A percentile compares a stretch with the other conserved stretches of the same genome.
Evolutionary conservation across 2,888 invertebrate species (phyloP).

Genomic region (Thereva nobilitata): DNA sequence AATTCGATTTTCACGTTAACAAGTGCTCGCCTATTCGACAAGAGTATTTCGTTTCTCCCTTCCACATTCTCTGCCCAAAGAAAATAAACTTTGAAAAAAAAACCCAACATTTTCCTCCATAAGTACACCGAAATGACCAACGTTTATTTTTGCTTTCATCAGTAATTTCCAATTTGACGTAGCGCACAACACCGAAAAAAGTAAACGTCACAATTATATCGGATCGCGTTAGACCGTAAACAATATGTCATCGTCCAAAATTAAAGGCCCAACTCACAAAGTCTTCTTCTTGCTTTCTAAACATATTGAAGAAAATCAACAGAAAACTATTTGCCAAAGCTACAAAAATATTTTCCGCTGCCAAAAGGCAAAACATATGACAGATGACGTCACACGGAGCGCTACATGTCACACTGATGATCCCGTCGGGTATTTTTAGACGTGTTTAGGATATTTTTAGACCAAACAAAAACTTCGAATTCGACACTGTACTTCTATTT

Average conservation of each 20-base stretch:
- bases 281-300: slow-evolving; percentile 1
- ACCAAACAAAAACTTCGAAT: slow-evolving; percentile 8
- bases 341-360: not conserved
- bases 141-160: no score
- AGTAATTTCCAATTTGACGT: not conserved
- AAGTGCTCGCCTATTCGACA: no score
- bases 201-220: no score
- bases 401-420: slow-evolving; percentile 12
- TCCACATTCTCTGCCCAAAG: no score
- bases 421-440: slow-evolving; percentile 6
- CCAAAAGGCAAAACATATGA: slow-evolving; percentile 18
- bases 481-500: slow-evolving; percentile 29
- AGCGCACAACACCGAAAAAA: no score
- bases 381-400: slow-evolving; percentile 17
- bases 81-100: no score
- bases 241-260: slow-evolving; percentile 26
- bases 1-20: no score
- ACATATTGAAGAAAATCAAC: slow-evolving; percentile 5
- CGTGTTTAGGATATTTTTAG: slow-evolving; percentile 3
- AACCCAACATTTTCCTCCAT: no score
- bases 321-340: not conserved
- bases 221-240: not conserved
- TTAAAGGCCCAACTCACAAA: slow-evolving; percentile 8
- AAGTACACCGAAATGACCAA: no score
- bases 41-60: no score